Evolutionary conservation across 2,888 invertebrate species (phyloP), one percentile per base, ranked within the genome.

Genomic region (Brachyptera putata): DNA sequence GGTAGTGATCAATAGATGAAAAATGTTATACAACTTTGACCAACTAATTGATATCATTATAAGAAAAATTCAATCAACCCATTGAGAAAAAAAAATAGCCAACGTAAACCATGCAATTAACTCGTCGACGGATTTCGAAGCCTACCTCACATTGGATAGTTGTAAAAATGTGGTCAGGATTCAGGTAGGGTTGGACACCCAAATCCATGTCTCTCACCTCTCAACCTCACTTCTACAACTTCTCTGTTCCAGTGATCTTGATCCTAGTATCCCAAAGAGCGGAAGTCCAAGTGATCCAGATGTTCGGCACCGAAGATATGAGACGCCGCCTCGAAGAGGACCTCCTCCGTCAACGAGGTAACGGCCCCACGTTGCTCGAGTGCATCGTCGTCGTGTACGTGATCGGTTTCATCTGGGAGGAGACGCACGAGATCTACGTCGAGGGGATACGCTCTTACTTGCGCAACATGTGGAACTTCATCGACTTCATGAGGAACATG

Each of bases 381-480:
- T 77, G 88, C 66, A 77, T 92, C 21, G 90, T 96, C 16, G 79
- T 91, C 1, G 72, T 91, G 55, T 97, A 92, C 74, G 91, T 96
- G 3, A 70, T 91, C 56, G 95, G 91, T 25, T 91, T 95, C 71
- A 87, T 96, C 68, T 91, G 89, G 87, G 89, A 94, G 71, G 96
- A 97, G 77, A 86, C 91, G 2, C 89, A 91, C 73, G 93, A 95
- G 73, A 87, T 95, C 64, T 94, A 87, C 80, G 83, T 85, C 21
- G 87, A 90, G 71, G 96, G 96, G n/a, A 36, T 11, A 11, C 46
- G 24, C 4, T 21, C 9, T 22, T 46, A 46, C n/a, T 21, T 46
- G 25, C 82, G 91, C 26, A 93, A 97, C 73, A 85, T 96, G 83
- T 97, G 96, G 96, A 97, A 97, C 75, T 91, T 95, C 70, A 91